Conservation (phyloP, 37 sponge, comb jelly and placozoan species). For the Lycopodina hypogea region DNA sequence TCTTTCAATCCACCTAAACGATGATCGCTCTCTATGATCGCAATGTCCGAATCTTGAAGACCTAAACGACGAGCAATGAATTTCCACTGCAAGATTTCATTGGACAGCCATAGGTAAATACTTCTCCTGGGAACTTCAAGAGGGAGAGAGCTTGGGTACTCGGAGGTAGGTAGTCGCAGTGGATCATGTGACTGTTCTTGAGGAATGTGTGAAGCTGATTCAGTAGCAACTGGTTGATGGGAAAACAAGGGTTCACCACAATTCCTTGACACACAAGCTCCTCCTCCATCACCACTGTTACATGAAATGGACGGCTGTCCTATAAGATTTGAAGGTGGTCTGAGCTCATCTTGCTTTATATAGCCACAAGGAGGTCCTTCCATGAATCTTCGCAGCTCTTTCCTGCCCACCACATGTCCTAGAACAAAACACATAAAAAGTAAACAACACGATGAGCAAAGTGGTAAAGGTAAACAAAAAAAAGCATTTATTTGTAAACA, state of each 20-base stretch:
- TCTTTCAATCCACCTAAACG: constrained; percentile 24
- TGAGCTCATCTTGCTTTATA: too few relatives aligned
- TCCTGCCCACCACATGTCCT: too few relatives aligned
- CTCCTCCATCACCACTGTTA: neutral
- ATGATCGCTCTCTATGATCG: constrained; percentile 19
- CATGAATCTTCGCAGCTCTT: too few relatives aligned
- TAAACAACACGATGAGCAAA: too few relatives aligned
- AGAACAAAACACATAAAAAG: too few relatives aligned
- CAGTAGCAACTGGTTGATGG: neutral
- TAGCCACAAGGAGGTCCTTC: too few relatives aligned
- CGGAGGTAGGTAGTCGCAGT: neutral
- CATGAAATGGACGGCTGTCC: neutral
- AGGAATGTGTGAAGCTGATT: too few relatives aligned
- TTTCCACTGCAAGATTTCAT: constrained; percentile 41
- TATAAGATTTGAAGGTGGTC: neutral
- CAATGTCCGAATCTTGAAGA: constrained; percentile 19
- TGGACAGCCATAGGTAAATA: constrained; percentile 40
- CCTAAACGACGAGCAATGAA: constrained; percentile 46
- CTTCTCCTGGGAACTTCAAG: neutral
- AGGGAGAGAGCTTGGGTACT: constrained; percentile 10
- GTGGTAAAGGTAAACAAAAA: too few relatives aligned
- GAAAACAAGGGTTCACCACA: neutral
- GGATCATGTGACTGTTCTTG: neutral
- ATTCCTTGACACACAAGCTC: too few relatives aligned
- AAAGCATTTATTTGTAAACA: too few relatives aligned